Evolutionary conservation across 92 coral and sea anemone species (phyloP), one percentile per base, ranked within the genome.

Genomic region (Phenganax subtilis): DNA sequence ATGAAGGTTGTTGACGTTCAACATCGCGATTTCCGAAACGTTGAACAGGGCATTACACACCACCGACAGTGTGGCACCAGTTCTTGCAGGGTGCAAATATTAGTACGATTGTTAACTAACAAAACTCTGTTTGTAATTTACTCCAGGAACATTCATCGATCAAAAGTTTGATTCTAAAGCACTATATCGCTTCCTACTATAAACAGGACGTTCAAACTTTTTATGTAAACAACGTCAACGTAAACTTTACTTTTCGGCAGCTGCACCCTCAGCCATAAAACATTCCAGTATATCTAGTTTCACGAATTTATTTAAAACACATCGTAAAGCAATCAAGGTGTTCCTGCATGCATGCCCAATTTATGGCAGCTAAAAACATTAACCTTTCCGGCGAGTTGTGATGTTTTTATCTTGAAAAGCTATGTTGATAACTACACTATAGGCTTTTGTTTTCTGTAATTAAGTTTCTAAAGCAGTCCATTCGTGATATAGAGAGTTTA

Each of bases 51-150:
- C 16, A 68, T 25, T 30, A 29, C 30, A 16, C 54, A 68, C 27
- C 28, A 61, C 67, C 73, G 73, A 29, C 73, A 68, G 0, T 20
- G 29, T 20, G 73, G 73, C 73, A 68, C 73, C 73, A 37, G 53
- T 37, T 51, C 47, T 68, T 68, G 5, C 30, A 28, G 54, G 53
- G n/a, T 68, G 2, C 73, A 68, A 68, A 68, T 68, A 68, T 68
- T 68, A 29, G 73, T 9, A 37, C 80, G 56, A 75, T 75, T 75
- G 80, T 75, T 75, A 75, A 75, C 80, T 75, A 75, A 75, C 56
- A 51, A 75, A 75, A 64, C 56, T 52, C 62, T 75, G 80, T 75
- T 75, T 75, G 80, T 12, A 75, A 75, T 44, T 72, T 72, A 11
- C 56, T 51, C 57, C 15, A 16, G 11, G 56, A 15, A 73, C 59